Base-by-base conservation (phyloP, 1,140 invertebrate species). In the Papilio helenus region DNA sequence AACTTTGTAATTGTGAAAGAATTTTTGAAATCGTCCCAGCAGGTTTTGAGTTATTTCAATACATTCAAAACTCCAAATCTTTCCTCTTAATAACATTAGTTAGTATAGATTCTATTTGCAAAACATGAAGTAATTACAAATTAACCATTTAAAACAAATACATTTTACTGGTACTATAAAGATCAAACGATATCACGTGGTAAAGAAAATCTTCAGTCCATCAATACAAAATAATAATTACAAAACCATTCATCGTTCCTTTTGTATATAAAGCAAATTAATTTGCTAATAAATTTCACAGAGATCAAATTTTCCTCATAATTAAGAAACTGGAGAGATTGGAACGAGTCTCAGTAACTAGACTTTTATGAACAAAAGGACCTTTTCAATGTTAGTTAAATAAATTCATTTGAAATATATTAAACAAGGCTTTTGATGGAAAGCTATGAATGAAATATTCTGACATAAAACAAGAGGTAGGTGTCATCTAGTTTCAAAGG, bases 301-400 rank as follows among this genome's bases (percentile, higher is more conserved):
- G 76, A 81, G 81, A 84, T 84, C 83, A 84, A 84, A 84, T 84
- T 84, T 82, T 74, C 55, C 80, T 81, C 74, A 74, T 82, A 84
- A 84, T 83, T 83, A 80, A 83, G 79, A 83, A 79, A 81, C 83
- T 82, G 79, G 72, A 73, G 72, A 73, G 20, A 46, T 42, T 26
- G 72, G 72, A 72, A 26, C 39, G 42, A 42, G 44, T 74, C 72
- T 26, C 20, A 74, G 72, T 74, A 49, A 74, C 72, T 74, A 49
- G 42, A 74, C 39, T 74, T 74, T 46, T 74, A 74, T 23, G 23
- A 74, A 74, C 72, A 74, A 74, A 72, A 49, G 72, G 44, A 51
- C 20, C 44, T 44, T 74, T 74, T 74, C 23, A 49, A 44, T 72
- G 71, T 42, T 72, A 68, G 71, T 72, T 72, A 72, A 72, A 72